These are phyloP conservation scores for Cremastobaeus sp. DNA, from an alignment of 2,888 invertebrate genomes.

Conservation along the genomic window DNA sequence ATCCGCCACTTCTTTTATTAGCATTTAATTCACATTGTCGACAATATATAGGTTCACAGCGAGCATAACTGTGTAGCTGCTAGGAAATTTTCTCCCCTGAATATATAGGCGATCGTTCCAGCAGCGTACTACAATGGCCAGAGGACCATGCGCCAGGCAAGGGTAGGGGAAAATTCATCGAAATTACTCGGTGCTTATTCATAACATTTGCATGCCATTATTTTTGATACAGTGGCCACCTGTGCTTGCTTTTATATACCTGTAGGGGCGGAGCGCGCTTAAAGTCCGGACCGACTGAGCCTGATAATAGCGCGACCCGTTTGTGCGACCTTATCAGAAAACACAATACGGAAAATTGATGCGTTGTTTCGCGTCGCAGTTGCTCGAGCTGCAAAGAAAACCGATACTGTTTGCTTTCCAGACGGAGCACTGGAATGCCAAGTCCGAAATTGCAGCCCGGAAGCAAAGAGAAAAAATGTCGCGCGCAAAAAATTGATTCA, in stretches of 20 bases:
- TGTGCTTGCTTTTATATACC: conserved; percentile 49
- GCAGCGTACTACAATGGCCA: conserved; percentile 59
- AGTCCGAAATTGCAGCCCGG: too few relatives aligned
- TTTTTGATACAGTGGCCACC: conserved; percentile 64
- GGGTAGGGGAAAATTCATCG: conserved; percentile 67
- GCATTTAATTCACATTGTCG: conserved; percentile 37
- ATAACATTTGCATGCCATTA: conserved; percentile 72
- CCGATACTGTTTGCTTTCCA: too few relatives aligned
- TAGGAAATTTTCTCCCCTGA: conserved; percentile 43
- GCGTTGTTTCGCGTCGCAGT: too few relatives aligned
- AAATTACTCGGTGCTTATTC: conserved; percentile 72
- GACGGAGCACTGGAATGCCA: too few relatives aligned
- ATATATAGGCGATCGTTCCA: conserved; percentile 63
- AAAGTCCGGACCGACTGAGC: conserved; percentile 23
- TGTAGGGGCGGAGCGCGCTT: conserved; percentile 21
- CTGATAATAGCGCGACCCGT: conserved; percentile 23
- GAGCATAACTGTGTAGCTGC: conserved; percentile 49
- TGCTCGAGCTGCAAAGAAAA: too few relatives aligned
- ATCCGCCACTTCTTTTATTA: conserved; percentile 30
- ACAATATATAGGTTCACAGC: conserved; percentile 16
- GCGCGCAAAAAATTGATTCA: conserved; percentile 42
- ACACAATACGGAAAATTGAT: conserved; percentile 12
- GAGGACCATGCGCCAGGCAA: conserved; percentile 44
- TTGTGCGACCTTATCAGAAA: conserved; percentile 19
- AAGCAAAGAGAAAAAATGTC: too few relatives aligned